These are phyloP conservation scores for Augochlorella aurata DNA, from an alignment of 2,888 invertebrate genomes.

Conservation along the genomic window DNA sequence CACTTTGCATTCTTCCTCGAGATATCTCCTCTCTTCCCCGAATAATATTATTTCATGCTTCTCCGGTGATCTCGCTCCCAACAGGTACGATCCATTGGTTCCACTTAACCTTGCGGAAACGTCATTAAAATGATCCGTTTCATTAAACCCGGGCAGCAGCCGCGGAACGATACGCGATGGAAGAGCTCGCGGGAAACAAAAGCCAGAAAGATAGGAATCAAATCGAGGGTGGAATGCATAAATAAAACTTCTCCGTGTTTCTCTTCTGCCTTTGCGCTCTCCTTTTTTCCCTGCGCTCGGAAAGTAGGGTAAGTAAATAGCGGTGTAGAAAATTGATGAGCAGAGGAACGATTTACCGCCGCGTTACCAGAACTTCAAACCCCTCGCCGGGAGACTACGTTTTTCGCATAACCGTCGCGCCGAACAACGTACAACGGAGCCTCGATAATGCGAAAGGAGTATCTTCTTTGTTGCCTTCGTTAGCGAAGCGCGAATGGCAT, in stretches of 20 bases:
- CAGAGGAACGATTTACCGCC: slow-evolving; percentile 24
- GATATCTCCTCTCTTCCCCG: background rate
- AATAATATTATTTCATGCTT: background rate
- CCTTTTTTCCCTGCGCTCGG: background rate
- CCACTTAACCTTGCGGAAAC: background rate
- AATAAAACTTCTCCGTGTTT: slow-evolving; percentile 13
- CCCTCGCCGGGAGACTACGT: background rate
- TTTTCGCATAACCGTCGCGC: background rate
- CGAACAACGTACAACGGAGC: background rate
- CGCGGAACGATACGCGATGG: background rate
- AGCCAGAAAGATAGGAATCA: background rate
- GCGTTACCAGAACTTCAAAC: slow-evolving; percentile 15
- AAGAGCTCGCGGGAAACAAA: background rate
- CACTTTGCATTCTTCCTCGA: background rate
- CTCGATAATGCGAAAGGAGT: too few relatives aligned
- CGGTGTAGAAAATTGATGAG: slow-evolving; percentile 32
- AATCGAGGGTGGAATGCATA: slow-evolving; percentile 15
- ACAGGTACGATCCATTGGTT: background rate
- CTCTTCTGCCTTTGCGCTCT: background rate
- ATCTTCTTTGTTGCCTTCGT: too few relatives aligned
- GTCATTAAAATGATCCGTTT: background rate
- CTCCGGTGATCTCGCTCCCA: background rate
- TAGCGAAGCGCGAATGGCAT: too few relatives aligned
- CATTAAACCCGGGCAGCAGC: background rate
- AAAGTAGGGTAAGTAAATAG: slow-evolving; percentile 52